phyloP scores from a whole-genome alignment of 2,888 invertebrate genomes.

The Leucophenga montana region DNA sequence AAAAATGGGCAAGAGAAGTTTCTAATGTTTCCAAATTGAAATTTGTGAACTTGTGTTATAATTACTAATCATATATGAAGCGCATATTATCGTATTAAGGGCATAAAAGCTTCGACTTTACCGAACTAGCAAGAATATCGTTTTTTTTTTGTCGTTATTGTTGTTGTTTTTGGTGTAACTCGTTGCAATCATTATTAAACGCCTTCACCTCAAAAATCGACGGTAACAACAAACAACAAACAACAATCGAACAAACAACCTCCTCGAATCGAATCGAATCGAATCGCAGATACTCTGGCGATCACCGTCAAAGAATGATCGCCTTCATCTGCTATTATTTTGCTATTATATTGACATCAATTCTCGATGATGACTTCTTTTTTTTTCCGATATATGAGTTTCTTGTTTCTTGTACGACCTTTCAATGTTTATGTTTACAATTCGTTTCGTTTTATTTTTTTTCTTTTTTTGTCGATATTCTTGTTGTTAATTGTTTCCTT shows the following conservation, averaged over 20 bases:
- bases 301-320: conserved; percentile 3
- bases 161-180: conserved; percentile 51
- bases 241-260: too few species aligned
- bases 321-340: conserved; percentile 57
- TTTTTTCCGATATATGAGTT: conserved; percentile 28
- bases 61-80: too few species aligned
- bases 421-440: not conserved
- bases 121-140: not conserved
- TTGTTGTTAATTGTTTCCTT: conserved; percentile 64
- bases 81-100: too few species aligned
- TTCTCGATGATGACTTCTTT: conserved; percentile 37
- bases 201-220: conserved; percentile 50
- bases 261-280: conserved; percentile 39
- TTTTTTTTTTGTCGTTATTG: conserved; percentile 33
- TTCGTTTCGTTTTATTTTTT: conserved; percentile 28
- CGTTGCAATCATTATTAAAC: conserved; percentile 68
- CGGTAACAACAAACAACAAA: too few species aligned
- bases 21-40: too few species aligned
- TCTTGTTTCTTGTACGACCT: conserved; percentile 2
- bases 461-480: conserved; percentile 35
- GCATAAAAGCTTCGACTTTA: too few species aligned
- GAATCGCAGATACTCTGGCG: conserved; percentile 34
- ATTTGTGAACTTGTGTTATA: too few species aligned
- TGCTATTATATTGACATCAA: conserved; percentile 60
- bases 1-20: too few species aligned